Evolutionary conservation across 92 coral and sea anemone species (phyloP).

Genomic region (Zoanthus solanderi): DNA sequence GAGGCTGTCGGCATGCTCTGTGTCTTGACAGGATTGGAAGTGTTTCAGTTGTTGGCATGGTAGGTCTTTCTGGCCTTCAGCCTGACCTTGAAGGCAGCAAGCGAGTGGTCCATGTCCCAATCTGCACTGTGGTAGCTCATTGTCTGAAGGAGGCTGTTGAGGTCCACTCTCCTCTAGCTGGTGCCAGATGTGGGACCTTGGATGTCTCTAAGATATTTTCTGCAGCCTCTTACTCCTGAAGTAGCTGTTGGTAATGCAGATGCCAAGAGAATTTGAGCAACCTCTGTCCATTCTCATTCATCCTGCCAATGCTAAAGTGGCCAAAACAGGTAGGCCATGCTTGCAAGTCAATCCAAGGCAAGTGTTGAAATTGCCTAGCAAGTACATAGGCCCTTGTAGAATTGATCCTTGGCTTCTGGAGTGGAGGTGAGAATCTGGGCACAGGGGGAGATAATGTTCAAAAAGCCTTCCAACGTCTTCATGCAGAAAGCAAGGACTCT

Average conservation of each 20-base stretch:
- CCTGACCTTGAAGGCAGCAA: not conserved
- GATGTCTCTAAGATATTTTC: not conserved
- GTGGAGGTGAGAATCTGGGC: no score
- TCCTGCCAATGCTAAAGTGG: not conserved
- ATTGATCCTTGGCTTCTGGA: not conserved
- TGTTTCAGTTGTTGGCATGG: not conserved
- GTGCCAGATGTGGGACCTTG: not conserved
- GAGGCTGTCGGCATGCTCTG: not conserved
- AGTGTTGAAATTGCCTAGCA: conserved; percentile 23
- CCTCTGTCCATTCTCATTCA: not conserved
- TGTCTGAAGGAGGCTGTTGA: not conserved
- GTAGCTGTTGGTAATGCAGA: no score
- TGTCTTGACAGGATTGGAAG: not conserved
- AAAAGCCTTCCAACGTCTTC: no score
- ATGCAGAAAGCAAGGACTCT: no score
- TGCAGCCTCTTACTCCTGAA: not conserved
- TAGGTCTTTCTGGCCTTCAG: not conserved
- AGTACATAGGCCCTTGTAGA: not conserved
- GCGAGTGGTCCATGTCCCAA: not conserved
- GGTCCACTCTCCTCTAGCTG: not conserved
- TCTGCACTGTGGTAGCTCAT: not conserved
- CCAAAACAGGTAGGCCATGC: no score
- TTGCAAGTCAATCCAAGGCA: not conserved
- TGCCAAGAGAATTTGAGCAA: no score
- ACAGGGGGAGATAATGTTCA: no score